phyloP scores from a whole-genome alignment of 2,888 invertebrate genomes.

The Mactromeris polynyma region DNA sequence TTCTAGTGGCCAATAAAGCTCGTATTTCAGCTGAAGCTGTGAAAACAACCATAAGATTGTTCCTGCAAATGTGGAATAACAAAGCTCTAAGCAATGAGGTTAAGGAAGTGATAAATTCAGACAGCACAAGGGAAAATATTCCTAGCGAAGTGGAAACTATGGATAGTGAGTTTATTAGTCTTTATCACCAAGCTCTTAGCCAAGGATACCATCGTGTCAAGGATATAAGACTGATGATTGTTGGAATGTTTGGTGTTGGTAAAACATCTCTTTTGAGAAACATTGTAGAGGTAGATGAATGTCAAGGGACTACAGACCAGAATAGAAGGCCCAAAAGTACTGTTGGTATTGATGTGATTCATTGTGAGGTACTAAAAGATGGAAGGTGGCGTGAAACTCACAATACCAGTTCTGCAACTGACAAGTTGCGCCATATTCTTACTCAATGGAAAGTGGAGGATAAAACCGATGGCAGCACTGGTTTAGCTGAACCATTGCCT shows the following conservation, averaged over 20 bases:
- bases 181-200: conserved; percentile 40
- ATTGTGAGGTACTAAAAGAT: conserved; percentile 27
- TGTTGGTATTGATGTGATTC: conserved; percentile 54
- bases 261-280: conserved; percentile 60
- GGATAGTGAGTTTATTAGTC: conserved; percentile 29
- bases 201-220: conserved; percentile 36
- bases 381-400: conserved; percentile 38
- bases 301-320: neutral
- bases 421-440: neutral
- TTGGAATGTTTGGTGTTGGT: conserved; percentile 64
- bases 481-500: neutral
- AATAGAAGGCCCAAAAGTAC: conserved; percentile 36
- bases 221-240: conserved; percentile 56
- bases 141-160: conserved; percentile 5
- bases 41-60: conserved; percentile 27
- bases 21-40: conserved; percentile 30
- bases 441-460: neutral
- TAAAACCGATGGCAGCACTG: neutral
- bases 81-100: neutral
- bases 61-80: conserved; percentile 38
- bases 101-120: conserved; percentile 6
- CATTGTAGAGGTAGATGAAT: neutral
- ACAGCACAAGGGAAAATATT: neutral
- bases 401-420: neutral
- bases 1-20: neutral